Evolutionary conservation across 1,140 invertebrate species (phyloP), one percentile per base, ranked within the genome.

Genomic region (Acromyrmex echinatior): DNA sequence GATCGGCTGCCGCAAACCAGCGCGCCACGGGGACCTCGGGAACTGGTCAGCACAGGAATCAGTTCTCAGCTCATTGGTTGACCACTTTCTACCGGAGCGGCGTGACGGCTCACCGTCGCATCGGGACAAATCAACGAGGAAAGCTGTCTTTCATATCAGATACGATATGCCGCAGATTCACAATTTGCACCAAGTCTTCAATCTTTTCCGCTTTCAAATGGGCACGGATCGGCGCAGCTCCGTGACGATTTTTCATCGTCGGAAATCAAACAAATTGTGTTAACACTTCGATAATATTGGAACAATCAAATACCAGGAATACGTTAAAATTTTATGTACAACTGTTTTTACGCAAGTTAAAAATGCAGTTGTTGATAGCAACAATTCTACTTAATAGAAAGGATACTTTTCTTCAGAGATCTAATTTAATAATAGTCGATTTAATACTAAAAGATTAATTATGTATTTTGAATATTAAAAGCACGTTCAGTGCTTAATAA

Each of bases 61-160:
- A 60, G 70, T 90, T 90, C 91, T 89, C 87, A 92, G 92, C 93
- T 90, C 89, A 94, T 94, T 95, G 94, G 94, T 89, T 94, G 94
- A 95, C 93, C 92, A 95, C 94, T 95, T 95, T 95, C 94, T 94
- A 94, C 92, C 92, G 91, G 86, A 90, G 89, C 79, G 89, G 87
- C 91, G 89, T 56, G 87, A 71, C 49, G 88, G 89, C 88, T 86
- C 88, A 31, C 16, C 51, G 21, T 12, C 28, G 35, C 51, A 31
- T 12, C 63, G 39, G 65, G 5, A 21, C 25, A 21, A 76, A 62
- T 18, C 53, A 25, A 70, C 91, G 91, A 92, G 93, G 94, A 94
- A 93, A 92, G 90, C 91, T 88, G 88, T 91, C 91, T 94, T 92
- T 92, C 89, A 89, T 91, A 86, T 88, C 80, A 63, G 28, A 71